Evolutionary conservation across 2,797 vertebrate species (phyloP).

Genomic region (Taenioides sp.): DNA sequence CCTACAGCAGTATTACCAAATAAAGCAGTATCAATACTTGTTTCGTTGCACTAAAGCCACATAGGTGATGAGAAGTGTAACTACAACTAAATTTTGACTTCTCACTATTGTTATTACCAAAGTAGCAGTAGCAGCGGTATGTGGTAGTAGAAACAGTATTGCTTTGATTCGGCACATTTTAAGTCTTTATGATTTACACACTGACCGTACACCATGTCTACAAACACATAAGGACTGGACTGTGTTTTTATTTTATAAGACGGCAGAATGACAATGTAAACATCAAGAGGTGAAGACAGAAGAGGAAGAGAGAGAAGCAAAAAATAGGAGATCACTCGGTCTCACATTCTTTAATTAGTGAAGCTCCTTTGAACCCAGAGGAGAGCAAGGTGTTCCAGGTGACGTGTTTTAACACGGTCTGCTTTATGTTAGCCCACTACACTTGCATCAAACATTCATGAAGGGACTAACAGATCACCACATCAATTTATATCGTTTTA

Average conservation of each 20-base stretch:
- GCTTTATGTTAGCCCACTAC: slow-evolving; percentile 20
- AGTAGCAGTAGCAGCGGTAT: not conserved
- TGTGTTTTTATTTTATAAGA: not conserved
- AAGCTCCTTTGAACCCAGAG: slow-evolving; percentile 3
- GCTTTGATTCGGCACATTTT: not conserved
- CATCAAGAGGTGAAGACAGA: slow-evolving; percentile 4
- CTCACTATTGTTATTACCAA: not conserved
- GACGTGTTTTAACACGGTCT: slow-evolving; percentile 15
- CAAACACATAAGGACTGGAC: not conserved
- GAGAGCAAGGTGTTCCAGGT: slow-evolving; percentile 24
- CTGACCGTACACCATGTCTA: not conserved
- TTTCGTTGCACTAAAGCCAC: not conserved
- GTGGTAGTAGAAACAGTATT: not conserved
- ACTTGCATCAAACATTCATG: slow-evolving; percentile 9
- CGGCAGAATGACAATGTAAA: slow-evolving; percentile 3
- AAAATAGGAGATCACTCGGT: slow-evolving; percentile 18
- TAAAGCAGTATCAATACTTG: not conserved
- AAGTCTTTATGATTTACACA: slow-evolving; percentile 1
- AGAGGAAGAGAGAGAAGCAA: slow-evolving; percentile 8
- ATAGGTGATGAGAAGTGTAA: not conserved
- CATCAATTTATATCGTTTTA: not conserved
- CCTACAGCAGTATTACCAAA: not conserved
- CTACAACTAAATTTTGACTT: not conserved
- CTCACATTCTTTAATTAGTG: slow-evolving; percentile 24
- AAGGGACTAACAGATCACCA: slow-evolving; percentile 9